phyloP scores from a whole-genome alignment of 2,113 vertebrate genomes.

The Brachypteracias leptosomus region DNA sequence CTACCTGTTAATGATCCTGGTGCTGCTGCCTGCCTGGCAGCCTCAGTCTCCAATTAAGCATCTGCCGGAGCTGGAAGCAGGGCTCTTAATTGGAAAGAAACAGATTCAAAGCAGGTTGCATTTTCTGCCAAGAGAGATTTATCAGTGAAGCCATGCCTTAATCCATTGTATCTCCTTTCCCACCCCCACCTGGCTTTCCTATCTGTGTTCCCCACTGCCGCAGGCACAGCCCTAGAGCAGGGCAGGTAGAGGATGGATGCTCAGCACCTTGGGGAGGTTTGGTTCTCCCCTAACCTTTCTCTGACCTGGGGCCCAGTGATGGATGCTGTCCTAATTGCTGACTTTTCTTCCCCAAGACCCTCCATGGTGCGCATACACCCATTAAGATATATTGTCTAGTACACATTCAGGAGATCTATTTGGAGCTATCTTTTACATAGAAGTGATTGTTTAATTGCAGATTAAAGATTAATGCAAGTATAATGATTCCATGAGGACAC shows the following conservation, averaged over 20 bases:
- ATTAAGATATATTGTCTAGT: slow-evolving; percentile 77
- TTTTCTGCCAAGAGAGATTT: slow-evolving; percentile 72
- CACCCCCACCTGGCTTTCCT: neutral
- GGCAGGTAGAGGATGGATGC: slow-evolving; percentile 31
- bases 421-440: slow-evolving; percentile 82
- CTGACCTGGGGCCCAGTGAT: slow-evolving; percentile 65
- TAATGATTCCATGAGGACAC: slow-evolving; percentile 80
- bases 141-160: slow-evolving; percentile 51
- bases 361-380: neutral
- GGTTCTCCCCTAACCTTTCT: slow-evolving; percentile 66
- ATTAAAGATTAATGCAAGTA: slow-evolving; percentile 88
- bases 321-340: slow-evolving; percentile 72
- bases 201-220: neutral
- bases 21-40: slow-evolving; percentile 73
- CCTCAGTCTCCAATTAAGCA: slow-evolving; percentile 79
- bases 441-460: slow-evolving; percentile 86
- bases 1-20: slow-evolving; percentile 78
- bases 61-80: slow-evolving; percentile 76
- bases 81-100: slow-evolving; percentile 75
- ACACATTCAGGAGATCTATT: slow-evolving; percentile 76
- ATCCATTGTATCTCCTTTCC: slow-evolving; percentile 28
- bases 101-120: slow-evolving; percentile 73
- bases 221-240: neutral
- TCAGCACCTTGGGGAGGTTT: slow-evolving; percentile 27
- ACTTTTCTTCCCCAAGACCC: slow-evolving; percentile 35